Evolutionary conservation across 2,888 invertebrate species (phyloP), one percentile per base, ranked within the genome.

Genomic region (Megaustenia siamemsis): DNA sequence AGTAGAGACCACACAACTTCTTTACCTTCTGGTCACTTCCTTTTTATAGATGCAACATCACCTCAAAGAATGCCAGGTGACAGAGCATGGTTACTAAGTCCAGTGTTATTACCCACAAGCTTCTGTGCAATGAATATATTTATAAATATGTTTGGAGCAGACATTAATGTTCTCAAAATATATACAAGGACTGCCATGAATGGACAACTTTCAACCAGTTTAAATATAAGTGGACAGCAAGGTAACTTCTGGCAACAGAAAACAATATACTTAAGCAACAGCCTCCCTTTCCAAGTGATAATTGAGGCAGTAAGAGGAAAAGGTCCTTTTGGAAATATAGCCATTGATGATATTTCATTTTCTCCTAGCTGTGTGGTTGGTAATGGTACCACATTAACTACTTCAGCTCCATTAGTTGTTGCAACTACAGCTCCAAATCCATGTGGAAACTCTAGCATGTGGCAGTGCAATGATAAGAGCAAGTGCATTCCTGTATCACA

Each of bases 331-430:
- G 89, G 91, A 68, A 91, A 92, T 73, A 92, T 93, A 79, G 93
- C 92, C n/a, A 89, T 93, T 79, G 93, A 93, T 88, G 93, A 93
- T 87, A 87, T 92, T 18, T 88, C 90, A 12, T 91, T 93, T 84
- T 90, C 92, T 6, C 89, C 89, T 28, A 87, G 85, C 10, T 93
- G 93, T 87, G 75, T 87, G 5, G 73, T 87, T 32, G 90, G 84
- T 82, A 85, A 84, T 32, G 91, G 90, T 28, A 32, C 82, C 18
- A 28, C 60, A 32, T 81, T 91, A 24, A 87, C 90, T 10, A 89
- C 90, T n/a, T 87, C 84, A 21, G 80, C 87, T 21, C 89, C 90
- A 38, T 78, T 69, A 5, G 66, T 82, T 5, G 71, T 87, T 18
- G n/a, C n/a, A n/a, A 77, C 86, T 45, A 82, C 89, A 21, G 86